Evolutionary conservation across 2,113 vertebrate genomes (phyloP).

Genomic region (Arenaria interpres): DNA sequence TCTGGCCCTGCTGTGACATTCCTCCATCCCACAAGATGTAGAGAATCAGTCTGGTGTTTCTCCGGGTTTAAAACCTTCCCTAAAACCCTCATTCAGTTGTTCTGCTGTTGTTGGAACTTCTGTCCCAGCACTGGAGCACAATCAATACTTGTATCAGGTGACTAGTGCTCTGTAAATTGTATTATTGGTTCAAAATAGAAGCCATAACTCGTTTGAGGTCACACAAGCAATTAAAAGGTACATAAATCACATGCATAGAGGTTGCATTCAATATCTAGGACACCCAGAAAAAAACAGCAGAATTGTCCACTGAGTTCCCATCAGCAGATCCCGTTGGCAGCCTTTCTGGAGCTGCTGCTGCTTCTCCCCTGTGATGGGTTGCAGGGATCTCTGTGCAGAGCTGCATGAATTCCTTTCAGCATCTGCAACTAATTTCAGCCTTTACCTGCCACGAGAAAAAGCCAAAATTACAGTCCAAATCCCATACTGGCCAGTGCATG

Average conservation of each 20-base stretch:
- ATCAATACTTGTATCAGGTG: neutral
- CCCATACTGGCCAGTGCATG: neutral
- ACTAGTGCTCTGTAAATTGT: neutral
- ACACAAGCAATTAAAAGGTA: neutral
- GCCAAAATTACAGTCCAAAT: neutral
- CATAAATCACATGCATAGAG: neutral
- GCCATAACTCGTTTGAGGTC: neutral
- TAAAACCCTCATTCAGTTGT: neutral
- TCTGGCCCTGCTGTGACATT: neutral
- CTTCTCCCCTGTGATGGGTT: neutral
- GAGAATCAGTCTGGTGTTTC: neutral
- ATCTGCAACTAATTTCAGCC: neutral
- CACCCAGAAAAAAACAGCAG: neutral
- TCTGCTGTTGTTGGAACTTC: neutral
- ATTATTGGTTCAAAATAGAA: neutral
- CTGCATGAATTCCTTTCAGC: neutral
- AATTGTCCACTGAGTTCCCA: neutral
- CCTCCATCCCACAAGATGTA: neutral
- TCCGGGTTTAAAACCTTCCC: neutral
- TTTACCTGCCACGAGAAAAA: neutral
- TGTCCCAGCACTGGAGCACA: neutral
- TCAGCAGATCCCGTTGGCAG: neutral
- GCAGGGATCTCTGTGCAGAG: neutral
- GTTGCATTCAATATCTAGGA: neutral
- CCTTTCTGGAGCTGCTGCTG: neutral